Evolutionary conservation across 2,888 invertebrate genomes (phyloP), one percentile per base, ranked within the genome.

Genomic region (Agonopterix subpropinquella): DNA sequence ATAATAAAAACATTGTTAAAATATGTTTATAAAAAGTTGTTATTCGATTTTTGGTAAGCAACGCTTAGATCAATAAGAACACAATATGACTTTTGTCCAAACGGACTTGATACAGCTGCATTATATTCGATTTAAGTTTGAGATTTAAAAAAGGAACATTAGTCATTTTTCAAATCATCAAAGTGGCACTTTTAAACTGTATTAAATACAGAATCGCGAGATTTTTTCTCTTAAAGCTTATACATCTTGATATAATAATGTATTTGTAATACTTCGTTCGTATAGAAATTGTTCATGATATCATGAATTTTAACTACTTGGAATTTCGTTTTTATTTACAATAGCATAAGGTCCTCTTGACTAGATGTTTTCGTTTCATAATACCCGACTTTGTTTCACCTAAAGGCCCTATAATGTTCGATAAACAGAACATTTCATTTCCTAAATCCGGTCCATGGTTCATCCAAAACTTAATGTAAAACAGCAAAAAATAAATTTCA

Each of bases 121-220:
- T 11, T 39, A 9, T 2, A n/a, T 37, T n/a, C 11, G 11, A n/a
- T 39, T 10, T n/a, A 39, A 11, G n/a, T 39, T 10, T 39, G 11
- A 39, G 11, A 39, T 39, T 10, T 0, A 39, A 39, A 39, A n/a
- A 10, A 10, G n/a, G 10, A 39, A 39, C 10, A 39, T n/a, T 10
- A 56, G 28, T 28, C 28, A 28, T 28, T 28, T 28, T 28, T 28
- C 28, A 28, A 5, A 28, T 28, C 60, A 67, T 62, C 64, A 64
- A 66, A 66, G 81, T 86, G 86, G 86, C 86, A 86, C 82, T 73
- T 77, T 60, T 64, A 59, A 55, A 70, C 85, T 77, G 86, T 80
- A 87, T 85, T 73, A 70, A 9, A 87, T 86, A 86, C 86, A 82
- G 83, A 62, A 61, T 71, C 76, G 72, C 73, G 80, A 75, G 70